Conservation (phyloP, 2,113 vertebrate genomes). For the Panthera uncia region DNA sequence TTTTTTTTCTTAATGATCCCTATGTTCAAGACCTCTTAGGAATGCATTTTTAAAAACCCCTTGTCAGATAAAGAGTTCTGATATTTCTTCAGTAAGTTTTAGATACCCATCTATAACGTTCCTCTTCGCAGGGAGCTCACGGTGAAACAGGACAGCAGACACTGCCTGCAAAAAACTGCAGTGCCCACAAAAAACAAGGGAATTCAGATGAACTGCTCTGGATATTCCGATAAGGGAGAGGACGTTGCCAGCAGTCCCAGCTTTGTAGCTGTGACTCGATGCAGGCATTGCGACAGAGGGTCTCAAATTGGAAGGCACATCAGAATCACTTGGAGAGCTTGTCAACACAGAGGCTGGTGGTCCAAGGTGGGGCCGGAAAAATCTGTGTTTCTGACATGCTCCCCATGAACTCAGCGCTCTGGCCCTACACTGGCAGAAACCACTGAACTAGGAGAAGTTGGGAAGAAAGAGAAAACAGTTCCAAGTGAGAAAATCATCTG, state of each 20-base stretch:
- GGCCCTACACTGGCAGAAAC: background rate
- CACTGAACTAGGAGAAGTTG: background rate
- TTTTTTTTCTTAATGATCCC: slow-evolving; percentile 19
- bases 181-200: background rate
- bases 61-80: slow-evolving; percentile 21
- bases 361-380: background rate
- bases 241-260: background rate
- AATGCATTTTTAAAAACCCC: slow-evolving; percentile 37
- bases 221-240: background rate
- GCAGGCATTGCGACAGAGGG: background rate
- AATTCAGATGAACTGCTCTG: background rate
- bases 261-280: background rate
- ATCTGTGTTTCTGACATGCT: background rate
- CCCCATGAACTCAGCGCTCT: background rate
- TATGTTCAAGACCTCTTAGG: background rate
- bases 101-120: background rate
- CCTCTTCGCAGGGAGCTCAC: background rate
- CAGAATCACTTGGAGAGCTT: background rate
- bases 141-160: background rate
- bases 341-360: background rate
- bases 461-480: background rate
- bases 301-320: background rate
- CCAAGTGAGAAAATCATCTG: background rate
- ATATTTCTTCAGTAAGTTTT: background rate
- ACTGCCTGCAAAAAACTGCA: background rate